phyloP scores from a whole-genome alignment of 2,888 invertebrate genomes.

The Oscheius sp. region DNA sequence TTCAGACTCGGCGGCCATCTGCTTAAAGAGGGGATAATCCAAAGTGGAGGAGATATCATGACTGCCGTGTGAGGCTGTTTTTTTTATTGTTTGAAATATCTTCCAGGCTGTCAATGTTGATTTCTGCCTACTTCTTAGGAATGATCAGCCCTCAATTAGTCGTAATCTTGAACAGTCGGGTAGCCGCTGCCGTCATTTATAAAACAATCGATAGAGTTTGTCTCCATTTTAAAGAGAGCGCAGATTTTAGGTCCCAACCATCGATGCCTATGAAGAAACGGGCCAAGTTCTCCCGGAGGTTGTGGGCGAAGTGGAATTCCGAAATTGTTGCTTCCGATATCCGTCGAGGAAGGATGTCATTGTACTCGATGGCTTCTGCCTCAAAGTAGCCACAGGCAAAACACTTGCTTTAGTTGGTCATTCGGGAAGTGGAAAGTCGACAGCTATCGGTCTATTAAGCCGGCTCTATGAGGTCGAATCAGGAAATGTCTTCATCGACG shows the following conservation, averaged over 20 bases:
- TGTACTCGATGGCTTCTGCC: slow-evolving; percentile 72
- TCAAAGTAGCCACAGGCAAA: slow-evolving; percentile 73
- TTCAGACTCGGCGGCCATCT: slow-evolving; percentile 57
- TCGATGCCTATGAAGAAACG: slow-evolving; percentile 56
- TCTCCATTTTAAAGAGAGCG: not conserved
- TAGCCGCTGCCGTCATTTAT: slow-evolving; percentile 68
- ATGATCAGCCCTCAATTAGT: slow-evolving; percentile 66
- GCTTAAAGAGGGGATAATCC: slow-evolving; percentile 51
- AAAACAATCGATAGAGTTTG: slow-evolving; percentile 62
- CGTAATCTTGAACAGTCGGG: slow-evolving; percentile 66
- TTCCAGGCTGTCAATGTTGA: slow-evolving; percentile 45
- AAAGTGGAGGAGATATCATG: slow-evolving; percentile 63
- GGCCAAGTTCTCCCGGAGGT: slow-evolving; percentile 51
- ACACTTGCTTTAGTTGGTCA: slow-evolving; percentile 77
- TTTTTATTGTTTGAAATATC: too few relatives aligned
- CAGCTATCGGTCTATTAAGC: slow-evolving; percentile 85
- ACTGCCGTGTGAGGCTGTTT: slow-evolving; percentile 45
- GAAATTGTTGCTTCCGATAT: slow-evolving; percentile 64
- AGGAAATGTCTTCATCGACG: slow-evolving; percentile 75
- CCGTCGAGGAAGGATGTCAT: slow-evolving; percentile 51
- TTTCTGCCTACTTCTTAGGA: slow-evolving; percentile 64
- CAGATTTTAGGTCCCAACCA: slow-evolving; percentile 41
- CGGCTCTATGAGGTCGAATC: slow-evolving; percentile 79
- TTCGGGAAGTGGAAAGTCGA: slow-evolving; percentile 80
- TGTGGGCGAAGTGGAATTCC: slow-evolving; percentile 55